Percentiles rank a stretch among this genome's conserved stretches.
These are phyloP conservation scores for Epinotia brunnichana DNA, from an alignment of 2,888 invertebrate genomes.

Conservation along the genomic window DNA sequence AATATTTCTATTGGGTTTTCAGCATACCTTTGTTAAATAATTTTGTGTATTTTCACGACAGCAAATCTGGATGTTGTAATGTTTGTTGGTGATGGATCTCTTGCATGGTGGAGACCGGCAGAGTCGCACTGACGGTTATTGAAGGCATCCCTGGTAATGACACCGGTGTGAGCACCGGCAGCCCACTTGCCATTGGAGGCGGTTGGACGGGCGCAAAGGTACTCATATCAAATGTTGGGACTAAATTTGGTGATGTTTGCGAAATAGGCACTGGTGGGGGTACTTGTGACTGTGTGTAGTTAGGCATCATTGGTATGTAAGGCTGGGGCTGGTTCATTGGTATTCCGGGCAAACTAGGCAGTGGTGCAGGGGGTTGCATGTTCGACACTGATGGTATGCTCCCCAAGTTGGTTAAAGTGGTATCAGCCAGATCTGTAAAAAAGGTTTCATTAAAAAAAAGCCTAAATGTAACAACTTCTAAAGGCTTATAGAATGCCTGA, in stretches of 20 bases:
- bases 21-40: constrained; percentile 46
- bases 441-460: constrained; percentile 34
- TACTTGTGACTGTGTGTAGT: constrained; percentile 67
- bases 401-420: constrained; percentile 77
- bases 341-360: constrained; percentile 79
- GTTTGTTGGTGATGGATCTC: constrained; percentile 79
- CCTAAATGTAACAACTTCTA: not conserved
- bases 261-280: constrained; percentile 52
- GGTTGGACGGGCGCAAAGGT: constrained; percentile 70
- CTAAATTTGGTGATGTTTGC: constrained; percentile 60
- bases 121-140: constrained; percentile 89
- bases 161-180: constrained; percentile 86
- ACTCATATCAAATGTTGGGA: constrained; percentile 78
- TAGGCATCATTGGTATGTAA: constrained; percentile 80
- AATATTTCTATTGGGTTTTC: constrained; percentile 55
- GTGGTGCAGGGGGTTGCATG: constrained; percentile 81
- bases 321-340: constrained; percentile 83
- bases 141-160: constrained; percentile 91
- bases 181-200: constrained; percentile 65
- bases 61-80: constrained; percentile 73
- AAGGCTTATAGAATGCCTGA: too few species aligned
- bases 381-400: constrained; percentile 79
- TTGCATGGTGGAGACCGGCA: constrained; percentile 85
- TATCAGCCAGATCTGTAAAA: constrained; percentile 77
- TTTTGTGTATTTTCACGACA: constrained; percentile 67